Evolutionary conservation across 1,140 invertebrate genomes (phyloP), one percentile per base, ranked within the genome.

Genomic region (Drosophila pallidifrons): DNA sequence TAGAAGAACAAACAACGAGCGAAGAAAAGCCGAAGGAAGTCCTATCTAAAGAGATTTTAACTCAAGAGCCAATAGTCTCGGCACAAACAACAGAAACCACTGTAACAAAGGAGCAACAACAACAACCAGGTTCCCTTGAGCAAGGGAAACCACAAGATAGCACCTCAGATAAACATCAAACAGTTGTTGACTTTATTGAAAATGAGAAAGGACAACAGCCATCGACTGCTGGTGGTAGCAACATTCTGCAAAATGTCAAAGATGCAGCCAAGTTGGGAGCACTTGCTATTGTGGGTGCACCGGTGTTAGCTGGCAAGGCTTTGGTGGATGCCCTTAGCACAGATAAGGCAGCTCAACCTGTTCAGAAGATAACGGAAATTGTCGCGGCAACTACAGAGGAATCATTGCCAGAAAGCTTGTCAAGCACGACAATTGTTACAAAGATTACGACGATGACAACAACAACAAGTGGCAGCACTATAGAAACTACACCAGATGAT

Each of bases 201-300:
- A n/a, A 38, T 0, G 90, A 91, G 11, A 81, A 90, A 49, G 45
- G 15, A 0, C 10, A 70, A 0, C 51, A 75, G 16, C 47, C 72
- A 3, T 5, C 30, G 2, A 6, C 13, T 0, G 70, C 16, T 8
- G 38, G 30, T 59, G 63, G 81, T 1, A 81, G 71, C 57, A 89
- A 77, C 1, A 75, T 91, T 1, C 15, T 90, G 51, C 75, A 91
- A 68, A 94, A 95, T 91, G 94, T 95, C 35, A 95, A 95, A 86
- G 95, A 98, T 82, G 98, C 98, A 38, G 95, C 97, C 2, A 98
- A 98, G 90, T 93, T 97, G 78, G 98, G 98, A 11, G 93, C 98
- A 1, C 87, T 98, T 47, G 96, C 96, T 64, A 93, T 97, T 52
- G 94, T 96, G n/a, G 95, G 95, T 45, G 96, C 95, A 16, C 96